Evolutionary conservation across 2,888 invertebrate species (phyloP), one percentile per base, ranked within the genome.

Genomic region (Eremobia ochroleuca): DNA sequence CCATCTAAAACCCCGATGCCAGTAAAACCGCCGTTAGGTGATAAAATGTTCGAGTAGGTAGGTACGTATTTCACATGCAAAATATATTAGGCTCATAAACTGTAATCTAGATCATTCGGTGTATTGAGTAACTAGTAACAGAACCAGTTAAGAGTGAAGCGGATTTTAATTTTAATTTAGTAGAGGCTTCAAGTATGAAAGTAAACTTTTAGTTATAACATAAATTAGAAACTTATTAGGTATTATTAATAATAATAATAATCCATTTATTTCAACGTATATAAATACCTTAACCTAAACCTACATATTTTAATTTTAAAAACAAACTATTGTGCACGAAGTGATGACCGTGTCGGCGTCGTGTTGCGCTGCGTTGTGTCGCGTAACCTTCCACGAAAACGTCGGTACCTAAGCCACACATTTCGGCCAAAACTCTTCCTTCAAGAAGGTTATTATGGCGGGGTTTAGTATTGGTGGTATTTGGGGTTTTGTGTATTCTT

Each of bases 81-180:
- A 82, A 77, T 77, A 72, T 67, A 73, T 79, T 70, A 64, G 52
- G 31, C 73, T 62, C 73, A 73, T 83, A 82, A 83, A 83, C 37
- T 55, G n/a, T 64, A 52, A 82, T 68, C 68, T 75, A 68, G 62
- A 81, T 77, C 25, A 58, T 61, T 77, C 4, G 31, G 18, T 68
- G 28, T 55, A 80, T 58, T 77, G 58, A 76, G 49, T 40, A 65
- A 65, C 46, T 25, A 21, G 34, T 21, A 37, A 28, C 31, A 46
- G 49, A 81, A 65, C 21, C 40, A 64, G 68, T n/a, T 15, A 72
- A 40, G 65, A 15, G 49, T 58, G 49, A 73, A 34, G 25, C 37
- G 43, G 4, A 37, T 28, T 64, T 59, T 28, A 0, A 18, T 15
- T 49, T 31, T 13, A 3, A 21, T 72, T n/a, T 40, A 64, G 34